phyloP scores from a whole-genome alignment of 1,140 invertebrate genomes.

The Chlorops oryzae region DNA sequence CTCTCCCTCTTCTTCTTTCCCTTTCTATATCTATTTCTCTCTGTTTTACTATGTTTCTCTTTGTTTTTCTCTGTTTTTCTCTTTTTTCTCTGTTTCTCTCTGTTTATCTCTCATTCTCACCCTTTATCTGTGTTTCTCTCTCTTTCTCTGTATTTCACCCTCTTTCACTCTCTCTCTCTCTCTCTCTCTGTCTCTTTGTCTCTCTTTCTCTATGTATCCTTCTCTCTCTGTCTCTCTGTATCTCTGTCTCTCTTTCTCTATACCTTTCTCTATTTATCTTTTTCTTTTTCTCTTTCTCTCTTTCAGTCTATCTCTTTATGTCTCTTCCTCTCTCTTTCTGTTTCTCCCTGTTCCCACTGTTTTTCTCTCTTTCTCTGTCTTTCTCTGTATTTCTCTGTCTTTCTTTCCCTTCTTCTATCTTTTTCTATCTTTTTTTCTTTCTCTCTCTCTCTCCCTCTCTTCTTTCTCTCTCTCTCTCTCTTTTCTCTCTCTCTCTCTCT shows the following conservation, averaged over 20 bases:
- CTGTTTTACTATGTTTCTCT: neutral
- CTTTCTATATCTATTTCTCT: neutral
- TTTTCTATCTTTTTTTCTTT: neutral
- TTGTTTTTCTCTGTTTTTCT: neutral
- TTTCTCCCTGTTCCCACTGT: no score
- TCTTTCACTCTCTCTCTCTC: neutral
- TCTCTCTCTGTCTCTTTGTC: neutral
- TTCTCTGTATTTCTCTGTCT: neutral
- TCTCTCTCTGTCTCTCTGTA: neutral
- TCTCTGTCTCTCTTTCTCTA: neutral
- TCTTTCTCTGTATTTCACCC: neutral
- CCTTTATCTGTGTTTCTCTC: neutral
- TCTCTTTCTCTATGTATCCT: neutral
- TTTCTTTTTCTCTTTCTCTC: no score
- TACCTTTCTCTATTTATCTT: neutral
- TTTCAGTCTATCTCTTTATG: no score
- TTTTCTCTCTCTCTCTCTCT: neutral
- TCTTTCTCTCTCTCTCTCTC: neutral
- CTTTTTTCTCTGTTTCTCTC: neutral
- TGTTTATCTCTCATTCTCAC: no score
- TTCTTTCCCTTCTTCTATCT: neutral
- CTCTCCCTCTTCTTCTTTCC: neutral
- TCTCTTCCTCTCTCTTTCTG: neutral
- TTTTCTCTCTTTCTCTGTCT: neutral
- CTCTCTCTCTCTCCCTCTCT: neutral